These are phyloP conservation scores for Leuctra nigra DNA, from an alignment of 2,888 invertebrate genomes.

Conservation along the genomic window DNA sequence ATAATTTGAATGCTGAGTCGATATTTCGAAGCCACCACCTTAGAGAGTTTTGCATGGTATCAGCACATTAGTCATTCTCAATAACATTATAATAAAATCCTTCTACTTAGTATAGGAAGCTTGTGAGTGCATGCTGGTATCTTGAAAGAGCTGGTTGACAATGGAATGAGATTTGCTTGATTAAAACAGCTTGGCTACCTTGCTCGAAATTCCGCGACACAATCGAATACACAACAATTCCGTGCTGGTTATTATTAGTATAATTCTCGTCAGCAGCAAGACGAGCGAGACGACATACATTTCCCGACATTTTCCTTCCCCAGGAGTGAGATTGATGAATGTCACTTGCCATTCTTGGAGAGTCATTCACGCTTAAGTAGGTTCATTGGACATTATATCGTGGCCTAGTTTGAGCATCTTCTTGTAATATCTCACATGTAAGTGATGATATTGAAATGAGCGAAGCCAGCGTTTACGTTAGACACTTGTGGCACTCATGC, in stretches of 20 bases:
- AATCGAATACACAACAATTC: slow-evolving; percentile 4
- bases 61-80: slow-evolving; percentile 23
- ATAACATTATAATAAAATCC: slow-evolving; percentile 20
- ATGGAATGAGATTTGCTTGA: slow-evolving; percentile 8
- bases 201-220: background rate
- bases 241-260: slow-evolving; percentile 11
- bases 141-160: slow-evolving; percentile 2
- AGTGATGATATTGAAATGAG: no score
- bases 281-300: background rate
- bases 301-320: no score
- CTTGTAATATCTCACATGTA: no score
- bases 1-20: slow-evolving; percentile 17
- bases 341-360: no score
- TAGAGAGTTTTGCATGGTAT: slow-evolving; percentile 18
- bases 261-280: background rate
- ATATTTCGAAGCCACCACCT: slow-evolving; percentile 4
- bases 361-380: no score
- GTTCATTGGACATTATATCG: no score
- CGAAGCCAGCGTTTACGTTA: no score
- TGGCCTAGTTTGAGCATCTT: no score
- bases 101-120: slow-evolving; percentile 8
- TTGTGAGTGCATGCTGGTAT: background rate
- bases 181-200: slow-evolving; percentile 11
- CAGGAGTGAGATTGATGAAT: no score
- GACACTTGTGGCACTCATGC: no score